These are phyloP conservation scores for Chionodraco myersi DNA, from an alignment of 2,113 vertebrate genomes.

Conservation along the genomic window DNA sequence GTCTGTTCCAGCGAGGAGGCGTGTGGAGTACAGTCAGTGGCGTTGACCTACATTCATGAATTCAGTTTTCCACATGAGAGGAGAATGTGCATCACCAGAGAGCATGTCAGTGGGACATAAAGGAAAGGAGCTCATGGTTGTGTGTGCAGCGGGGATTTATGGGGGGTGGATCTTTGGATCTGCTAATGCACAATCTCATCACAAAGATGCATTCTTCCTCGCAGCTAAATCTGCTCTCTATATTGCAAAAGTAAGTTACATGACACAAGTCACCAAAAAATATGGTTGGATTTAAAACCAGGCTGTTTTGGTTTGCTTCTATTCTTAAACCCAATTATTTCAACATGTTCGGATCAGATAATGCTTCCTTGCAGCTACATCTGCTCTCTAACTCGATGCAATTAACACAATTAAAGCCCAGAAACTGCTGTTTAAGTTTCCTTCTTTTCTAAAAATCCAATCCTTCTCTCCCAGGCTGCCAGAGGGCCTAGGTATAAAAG, in stretches of 20 bases:
- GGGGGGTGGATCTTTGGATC: slow-evolving; percentile 33
- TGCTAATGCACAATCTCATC: slow-evolving; percentile 9
- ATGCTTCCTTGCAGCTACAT: not conserved
- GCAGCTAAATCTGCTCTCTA: slow-evolving; percentile 2
- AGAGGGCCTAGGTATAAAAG: too few relatives aligned
- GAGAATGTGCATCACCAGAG: slow-evolving; percentile 74
- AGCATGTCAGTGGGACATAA: slow-evolving; percentile 53
- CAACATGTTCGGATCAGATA: slow-evolving; percentile 17
- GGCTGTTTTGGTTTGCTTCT: too few relatives aligned
- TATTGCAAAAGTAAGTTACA: not conserved
- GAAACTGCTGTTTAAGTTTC: slow-evolving; percentile 4
- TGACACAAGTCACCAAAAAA: too few relatives aligned
- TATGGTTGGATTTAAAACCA: too few relatives aligned
- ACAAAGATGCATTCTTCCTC: not conserved
- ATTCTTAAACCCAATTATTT: not conserved
- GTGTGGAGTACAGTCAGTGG: slow-evolving; percentile 52
- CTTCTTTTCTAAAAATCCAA: not conserved
- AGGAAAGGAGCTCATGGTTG: slow-evolving; percentile 12
- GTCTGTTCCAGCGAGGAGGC: slow-evolving; percentile 50
- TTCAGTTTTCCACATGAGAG: slow-evolving; percentile 77
- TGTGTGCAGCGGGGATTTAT: not conserved
- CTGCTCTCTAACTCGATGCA: not conserved
- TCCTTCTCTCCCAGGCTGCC: not conserved
- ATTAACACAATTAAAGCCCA: not conserved
- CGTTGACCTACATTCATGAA: slow-evolving; percentile 80